Base-by-base conservation (phyloP, 2,797 vertebrate genomes). In the Enteromius anoplus region DNA sequence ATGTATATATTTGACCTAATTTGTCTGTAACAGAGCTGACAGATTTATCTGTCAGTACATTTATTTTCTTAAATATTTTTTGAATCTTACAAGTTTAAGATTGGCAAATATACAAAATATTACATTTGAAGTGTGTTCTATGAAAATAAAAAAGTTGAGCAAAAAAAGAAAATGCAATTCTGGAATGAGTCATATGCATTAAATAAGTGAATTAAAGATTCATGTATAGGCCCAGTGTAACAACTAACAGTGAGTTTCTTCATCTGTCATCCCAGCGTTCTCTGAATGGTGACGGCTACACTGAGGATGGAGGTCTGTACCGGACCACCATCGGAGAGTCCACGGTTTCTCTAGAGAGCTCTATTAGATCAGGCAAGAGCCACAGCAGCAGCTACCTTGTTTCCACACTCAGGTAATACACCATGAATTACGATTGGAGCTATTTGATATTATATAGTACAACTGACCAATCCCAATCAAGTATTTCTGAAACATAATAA, bases 311-410 rank as follows among this genome's bases (percentile, higher is more conserved):
- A 0, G 92, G 93, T 82, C 88, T 97, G 92, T 95, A 95, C 85
- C 95, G 96, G 85, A 96, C 96, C 0, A 91, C 92, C 0, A 89
- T 97, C 51, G 96, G 95, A 78, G 96, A 97, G 91, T 97, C 96
- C 86, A 96, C 95, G 0, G 96, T 94, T 72, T 97, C 96, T 0
- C 91, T 97, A 88, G 95, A 96, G 84, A 96, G 93, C 91, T 94
- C 95, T 29, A 69, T 92, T 93, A 95, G 95, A 92, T 97, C 94
- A 91, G 94, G 91, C 89, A 93, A 93, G 92, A 94, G 92, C 92
- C 93, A 92, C 88, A 91, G 92, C 91, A 95, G 93, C 93, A 85
- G 83, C 81, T 93, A 92, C 91, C 91, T 94, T 90, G 89, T 92
- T 91, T 92, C 92, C 92, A 92, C 91, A 81, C 92, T 94, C 94